Conservation (phyloP, 2,888 invertebrate species). For the Mimumesa dahlbomi region DNA sequence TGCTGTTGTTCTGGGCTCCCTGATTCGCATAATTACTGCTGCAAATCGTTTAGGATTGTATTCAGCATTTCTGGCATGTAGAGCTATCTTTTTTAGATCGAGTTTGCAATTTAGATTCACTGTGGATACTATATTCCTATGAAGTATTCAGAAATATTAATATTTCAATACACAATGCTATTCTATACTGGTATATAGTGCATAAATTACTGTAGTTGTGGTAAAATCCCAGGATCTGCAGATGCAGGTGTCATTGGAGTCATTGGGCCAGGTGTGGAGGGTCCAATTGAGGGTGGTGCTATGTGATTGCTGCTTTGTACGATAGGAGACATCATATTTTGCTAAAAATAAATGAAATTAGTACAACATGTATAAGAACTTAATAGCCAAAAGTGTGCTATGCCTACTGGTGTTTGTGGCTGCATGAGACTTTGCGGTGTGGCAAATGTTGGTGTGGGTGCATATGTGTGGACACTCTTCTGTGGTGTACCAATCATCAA, state of each 20-base stretch:
- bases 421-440: slow-evolving; percentile 94
- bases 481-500: slow-evolving; percentile 86
- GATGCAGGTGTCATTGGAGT: slow-evolving; percentile 89
- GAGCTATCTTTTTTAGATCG: slow-evolving; percentile 97
- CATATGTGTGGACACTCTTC: slow-evolving; percentile 88
- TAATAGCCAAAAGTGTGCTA: background rate
- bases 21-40: slow-evolving; percentile 97
- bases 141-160: background rate
- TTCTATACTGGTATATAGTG: no score
- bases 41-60: slow-evolving; percentile 99
- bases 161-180: background rate
- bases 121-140: slow-evolving; percentile 98
- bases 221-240: slow-evolving; percentile 95
- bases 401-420: slow-evolving; percentile 92
- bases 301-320: slow-evolving; percentile 85
- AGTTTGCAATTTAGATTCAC: slow-evolving; percentile 97
- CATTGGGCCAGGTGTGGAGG: slow-evolving; percentile 91
- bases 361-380: background rate
- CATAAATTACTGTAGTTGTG: slow-evolving; percentile 93
- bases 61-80: slow-evolving; percentile 99
- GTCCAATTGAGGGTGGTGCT: slow-evolving; percentile 85
- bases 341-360: slow-evolving; percentile 81
- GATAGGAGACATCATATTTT: slow-evolving; percentile 93
- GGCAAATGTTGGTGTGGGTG: slow-evolving; percentile 87
- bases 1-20: slow-evolving; percentile 93